A percentile compares a stretch with the other conserved stretches of the same genome.
Conservation (phyloP, 2,888 invertebrate species). For the Anthoptus insignis region DNA sequence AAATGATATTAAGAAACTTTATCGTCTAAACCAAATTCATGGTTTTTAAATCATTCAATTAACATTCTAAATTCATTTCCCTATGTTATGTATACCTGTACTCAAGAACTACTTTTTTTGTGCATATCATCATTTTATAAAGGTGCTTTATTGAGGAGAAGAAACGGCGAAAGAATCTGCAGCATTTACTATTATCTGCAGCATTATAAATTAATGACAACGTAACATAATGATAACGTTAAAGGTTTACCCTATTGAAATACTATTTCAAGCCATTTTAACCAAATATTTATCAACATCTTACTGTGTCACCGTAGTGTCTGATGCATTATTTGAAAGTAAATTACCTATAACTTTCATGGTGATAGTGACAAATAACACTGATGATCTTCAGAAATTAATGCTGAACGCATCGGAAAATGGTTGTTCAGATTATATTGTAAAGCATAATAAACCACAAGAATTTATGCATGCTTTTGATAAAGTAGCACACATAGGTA, state of each 20-base stretch:
- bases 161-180: too few species aligned
- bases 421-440: slow-evolving; percentile 81
- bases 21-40: too few species aligned
- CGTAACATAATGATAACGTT: slow-evolving; percentile 45
- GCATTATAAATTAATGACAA: too few species aligned
- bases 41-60: too few species aligned
- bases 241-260: slow-evolving; percentile 59
- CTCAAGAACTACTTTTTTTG: too few species aligned
- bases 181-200: too few species aligned
- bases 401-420: slow-evolving; percentile 70
- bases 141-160: too few species aligned
- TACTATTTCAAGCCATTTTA: slow-evolving; percentile 67
- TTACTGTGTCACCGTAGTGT: slow-evolving; percentile 69
- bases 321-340: slow-evolving; percentile 60
- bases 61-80: too few species aligned
- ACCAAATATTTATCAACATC: slow-evolving; percentile 63
- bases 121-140: too few species aligned
- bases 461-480: slow-evolving; percentile 74
- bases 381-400: slow-evolving; percentile 55
- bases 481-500: slow-evolving; percentile 66
- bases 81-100: too few species aligned
- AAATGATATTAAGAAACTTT: too few species aligned
- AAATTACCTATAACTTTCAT: slow-evolving; percentile 55
- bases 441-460: slow-evolving; percentile 66
- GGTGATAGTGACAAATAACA: slow-evolving; percentile 56